Base-by-base conservation (phyloP, 2,797 vertebrate species). In the Pipistrellus pygmaeus region DNA sequence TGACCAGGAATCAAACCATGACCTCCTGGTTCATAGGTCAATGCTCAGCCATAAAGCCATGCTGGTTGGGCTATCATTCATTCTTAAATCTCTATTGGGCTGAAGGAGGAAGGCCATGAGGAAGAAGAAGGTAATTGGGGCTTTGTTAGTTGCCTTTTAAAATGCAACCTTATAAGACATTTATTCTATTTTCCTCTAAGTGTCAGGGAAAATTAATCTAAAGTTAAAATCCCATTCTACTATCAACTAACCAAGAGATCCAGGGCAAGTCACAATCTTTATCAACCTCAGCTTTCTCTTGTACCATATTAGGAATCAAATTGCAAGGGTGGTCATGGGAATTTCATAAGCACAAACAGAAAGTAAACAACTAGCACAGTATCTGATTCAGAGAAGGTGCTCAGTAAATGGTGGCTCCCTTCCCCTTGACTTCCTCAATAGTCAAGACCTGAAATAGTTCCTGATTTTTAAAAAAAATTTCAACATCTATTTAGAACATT, bases 91-190 rank as follows among this genome's bases (percentile, higher is more conserved):
- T 81, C 55, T 82, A 64, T 57, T 55, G 20, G 27, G 5, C 30
- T 23, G 44, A 35, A 30, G 27, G 6, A 25, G 38, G 20, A 60
- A 82, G 41, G 46, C 6, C 8, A 77, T 53, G 27, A 71, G 41
- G 64, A 73, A 78, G 71, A 72, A 66, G 53, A 35, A 57, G 23
- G 18, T 9, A 51, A 27, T 0, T 35, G 14, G 18, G 60, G 20
- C 14, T 90, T 83, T 88, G 66, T 66, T 53, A 78, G 32, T 21
- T 30, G 32, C 81, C 30, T 88, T 88, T 91, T n/a, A 78, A 95
- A 83, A 94, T 15, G 53, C 5, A 72, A 86, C 57, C 53, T 55
- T 51, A 80, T 23, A 69, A 32, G 30, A 73, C 20, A 20, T 68
- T 73, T 84, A 93, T n/a, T 75, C 32, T 48, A n/a, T 73, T 93